Percentiles rank a stretch among this genome's conserved stretches.
phyloP scores from a whole-genome alignment of 2,888 invertebrate genomes.

The Drosophila colorata region DNA sequence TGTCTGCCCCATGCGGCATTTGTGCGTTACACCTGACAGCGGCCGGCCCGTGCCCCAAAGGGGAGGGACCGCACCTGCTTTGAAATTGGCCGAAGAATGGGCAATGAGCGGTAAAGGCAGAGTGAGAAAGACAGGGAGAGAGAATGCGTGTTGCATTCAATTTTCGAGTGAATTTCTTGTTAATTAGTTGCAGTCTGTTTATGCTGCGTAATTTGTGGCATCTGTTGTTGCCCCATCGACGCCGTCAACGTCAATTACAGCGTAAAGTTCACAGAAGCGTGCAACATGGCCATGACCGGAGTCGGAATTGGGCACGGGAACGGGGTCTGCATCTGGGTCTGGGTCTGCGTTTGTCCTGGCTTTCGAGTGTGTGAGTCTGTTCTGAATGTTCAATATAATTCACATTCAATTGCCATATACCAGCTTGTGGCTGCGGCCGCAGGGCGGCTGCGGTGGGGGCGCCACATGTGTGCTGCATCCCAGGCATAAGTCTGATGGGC shows the following conservation, averaged over 20 bases:
- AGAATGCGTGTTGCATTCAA: constrained; percentile 6
- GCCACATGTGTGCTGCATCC: constrained; percentile 63
- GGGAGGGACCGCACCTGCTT: not conserved
- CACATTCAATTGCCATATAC: constrained; percentile 71
- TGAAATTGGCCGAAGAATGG: not conserved
- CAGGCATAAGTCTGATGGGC: constrained; percentile 49
- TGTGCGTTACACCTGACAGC: constrained; percentile 9
- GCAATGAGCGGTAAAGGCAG: not conserved
- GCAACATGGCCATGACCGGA: constrained; percentile 45
- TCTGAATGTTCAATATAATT: constrained; percentile 65
- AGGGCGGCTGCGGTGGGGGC: constrained; percentile 12
- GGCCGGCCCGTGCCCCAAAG: not conserved
- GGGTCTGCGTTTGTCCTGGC: constrained; percentile 10
- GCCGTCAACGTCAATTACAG: constrained; percentile 6
- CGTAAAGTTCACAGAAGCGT: constrained; percentile 50
- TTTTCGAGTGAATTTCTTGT: constrained; percentile 61
- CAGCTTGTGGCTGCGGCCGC: constrained; percentile 52
- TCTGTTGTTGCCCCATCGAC: constrained; percentile 36
- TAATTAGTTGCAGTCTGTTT: constrained; percentile 77
- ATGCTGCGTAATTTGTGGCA: constrained; percentile 69
- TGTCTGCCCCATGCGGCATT: constrained; percentile 16
- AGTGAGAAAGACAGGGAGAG: not conserved
- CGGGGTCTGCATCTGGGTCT: constrained; percentile 11
- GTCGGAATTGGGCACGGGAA: not conserved
- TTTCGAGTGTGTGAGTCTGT: constrained; percentile 13